Evolutionary conservation across 1,140 invertebrate species (phyloP).

Genomic region (Argopecten irradians): DNA sequence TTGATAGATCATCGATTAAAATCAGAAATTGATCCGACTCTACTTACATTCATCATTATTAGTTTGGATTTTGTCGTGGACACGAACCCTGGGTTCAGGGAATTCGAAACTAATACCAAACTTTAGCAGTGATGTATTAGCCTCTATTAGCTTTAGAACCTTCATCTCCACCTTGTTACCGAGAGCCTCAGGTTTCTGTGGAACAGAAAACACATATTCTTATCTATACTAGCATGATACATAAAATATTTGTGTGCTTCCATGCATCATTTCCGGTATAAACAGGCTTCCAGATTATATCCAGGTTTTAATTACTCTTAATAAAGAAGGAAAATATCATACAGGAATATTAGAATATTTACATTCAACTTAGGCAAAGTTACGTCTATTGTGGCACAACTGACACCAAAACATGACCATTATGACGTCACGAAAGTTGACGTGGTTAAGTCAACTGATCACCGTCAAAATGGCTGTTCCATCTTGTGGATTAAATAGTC

Average conservation of each 20-base stretch:
- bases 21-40: no score
- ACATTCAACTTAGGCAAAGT: not conserved
- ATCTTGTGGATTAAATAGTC: no score
- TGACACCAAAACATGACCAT: no score
- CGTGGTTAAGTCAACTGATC: no score
- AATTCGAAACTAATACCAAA: conserved; percentile 97
- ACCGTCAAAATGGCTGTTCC: no score
- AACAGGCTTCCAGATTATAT: not conserved
- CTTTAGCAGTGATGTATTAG: conserved; percentile 93
- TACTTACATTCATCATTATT: conserved; percentile 89
- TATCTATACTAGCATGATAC: not conserved
- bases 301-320: not conserved
- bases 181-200: conserved; percentile 92
- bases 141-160: conserved; percentile 93
- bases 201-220: conserved; percentile 48
- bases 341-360: not conserved
- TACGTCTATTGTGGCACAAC: no score
- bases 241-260: no score
- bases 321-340: no score
- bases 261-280: not conserved
- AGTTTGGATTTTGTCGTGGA: conserved; percentile 93
- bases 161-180: conserved; percentile 99
- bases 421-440: no score
- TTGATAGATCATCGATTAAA: no score
- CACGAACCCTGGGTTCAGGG: conserved; percentile 94